Conservation (phyloP, 2,888 invertebrate genomes). For the Nomada ruficornis region DNA sequence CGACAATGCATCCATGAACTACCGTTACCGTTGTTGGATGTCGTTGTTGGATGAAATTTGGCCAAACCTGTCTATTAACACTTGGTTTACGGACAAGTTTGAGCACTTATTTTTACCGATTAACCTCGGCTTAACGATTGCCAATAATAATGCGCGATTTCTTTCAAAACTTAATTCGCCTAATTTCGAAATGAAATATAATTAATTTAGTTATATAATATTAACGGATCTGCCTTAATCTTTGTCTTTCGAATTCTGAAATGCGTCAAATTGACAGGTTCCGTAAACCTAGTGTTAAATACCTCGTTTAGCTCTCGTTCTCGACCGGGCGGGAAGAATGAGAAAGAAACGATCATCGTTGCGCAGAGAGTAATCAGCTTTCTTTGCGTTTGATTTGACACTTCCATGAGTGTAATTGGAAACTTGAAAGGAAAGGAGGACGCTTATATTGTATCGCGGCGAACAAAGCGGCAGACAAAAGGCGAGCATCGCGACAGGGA, state of each 20-base stretch:
- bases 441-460: slow-evolving; percentile 6
- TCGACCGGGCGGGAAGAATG: neutral
- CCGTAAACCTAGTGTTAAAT: no score
- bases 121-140: no score
- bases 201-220: no score
- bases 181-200: no score
- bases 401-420: slow-evolving; percentile 10
- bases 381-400: neutral
- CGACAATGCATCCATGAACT: neutral
- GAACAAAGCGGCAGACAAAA: slow-evolving; percentile 35
- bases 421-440: neutral
- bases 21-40: neutral
- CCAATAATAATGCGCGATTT: no score
- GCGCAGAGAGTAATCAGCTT: neutral
- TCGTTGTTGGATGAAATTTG: neutral
- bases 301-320: neutral
- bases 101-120: no score
- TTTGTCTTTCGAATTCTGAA: no score
- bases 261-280: no score
- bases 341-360: neutral
- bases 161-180: no score
- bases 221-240: no score
- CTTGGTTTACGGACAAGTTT: no score
- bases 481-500: slow-evolving; percentile 48
- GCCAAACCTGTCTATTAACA: neutral